A percentile compares a stretch with the other conserved stretches of the same genome.
Evolutionary conservation across 2,888 invertebrate genomes (phyloP).

Genomic region (Drosophila incognita): DNA sequence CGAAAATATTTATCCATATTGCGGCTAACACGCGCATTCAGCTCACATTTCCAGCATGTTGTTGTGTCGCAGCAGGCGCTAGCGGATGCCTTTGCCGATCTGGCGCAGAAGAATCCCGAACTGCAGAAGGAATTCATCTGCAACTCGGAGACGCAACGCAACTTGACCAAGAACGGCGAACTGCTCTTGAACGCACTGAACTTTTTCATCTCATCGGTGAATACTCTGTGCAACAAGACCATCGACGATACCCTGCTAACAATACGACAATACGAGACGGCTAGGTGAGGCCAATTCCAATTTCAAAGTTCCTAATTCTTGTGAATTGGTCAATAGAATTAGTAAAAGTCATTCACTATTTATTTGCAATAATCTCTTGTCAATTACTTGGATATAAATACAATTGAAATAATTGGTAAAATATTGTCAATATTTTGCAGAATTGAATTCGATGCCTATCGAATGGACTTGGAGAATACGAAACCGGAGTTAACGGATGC

Average conservation of each 20-base stretch:
- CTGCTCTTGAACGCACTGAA: constrained; percentile 95
- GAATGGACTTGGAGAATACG: constrained; percentile 95
- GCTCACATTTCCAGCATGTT: constrained; percentile 94
- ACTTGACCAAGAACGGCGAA: constrained; percentile 96
- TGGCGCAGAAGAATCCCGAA: constrained; percentile 98
- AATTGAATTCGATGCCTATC: constrained; percentile 98
- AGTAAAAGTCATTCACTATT: not conserved
- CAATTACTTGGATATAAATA: not conserved
- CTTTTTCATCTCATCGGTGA: constrained; percentile 97
- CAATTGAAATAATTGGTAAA: not conserved
- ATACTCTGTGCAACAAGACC: constrained; percentile 98
- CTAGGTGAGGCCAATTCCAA: constrained; percentile 84
- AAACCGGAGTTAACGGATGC: constrained; percentile 86
- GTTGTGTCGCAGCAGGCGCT: constrained; percentile 94
- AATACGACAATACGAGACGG: constrained; percentile 87
- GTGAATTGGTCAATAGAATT: not conserved
- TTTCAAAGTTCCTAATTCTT: not conserved
- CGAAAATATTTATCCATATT: constrained; percentile 95
- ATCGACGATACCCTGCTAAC: constrained; percentile 96
- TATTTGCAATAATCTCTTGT: not conserved
- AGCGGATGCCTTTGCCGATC: constrained; percentile 96
- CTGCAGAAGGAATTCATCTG: constrained; percentile 97
- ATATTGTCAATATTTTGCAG: constrained; percentile 84
- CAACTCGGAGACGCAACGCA: constrained; percentile 98
- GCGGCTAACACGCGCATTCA: constrained; percentile 93